Evolutionary conservation across 2,797 vertebrate species (phyloP).

Genomic region (Silurus aristotelis): DNA sequence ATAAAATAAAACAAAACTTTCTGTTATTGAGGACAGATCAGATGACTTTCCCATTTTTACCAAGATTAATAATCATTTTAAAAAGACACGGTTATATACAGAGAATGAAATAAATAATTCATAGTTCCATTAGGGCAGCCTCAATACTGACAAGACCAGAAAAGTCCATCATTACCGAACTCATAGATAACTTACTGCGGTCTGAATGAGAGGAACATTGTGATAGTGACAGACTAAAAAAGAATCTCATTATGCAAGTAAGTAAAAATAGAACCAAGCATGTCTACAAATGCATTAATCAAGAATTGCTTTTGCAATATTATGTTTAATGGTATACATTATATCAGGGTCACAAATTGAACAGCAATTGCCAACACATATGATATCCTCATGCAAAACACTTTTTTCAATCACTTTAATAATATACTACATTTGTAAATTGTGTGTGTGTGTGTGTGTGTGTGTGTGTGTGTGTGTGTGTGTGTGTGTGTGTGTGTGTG

Average conservation of each 20-base stretch:
- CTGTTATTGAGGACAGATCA: slow-evolving; percentile 44
- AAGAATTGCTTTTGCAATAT: neutral
- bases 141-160: slow-evolving; percentile 34
- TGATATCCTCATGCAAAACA: slow-evolving; percentile 12
- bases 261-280: slow-evolving; percentile 6
- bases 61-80: slow-evolving; percentile 29
- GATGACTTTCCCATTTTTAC: slow-evolving; percentile 38
- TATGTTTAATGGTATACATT: neutral
- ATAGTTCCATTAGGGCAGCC: slow-evolving; percentile 42
- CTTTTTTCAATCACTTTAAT: neutral
- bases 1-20: slow-evolving; percentile 51
- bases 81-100: slow-evolving; percentile 29
- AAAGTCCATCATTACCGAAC: slow-evolving; percentile 30
- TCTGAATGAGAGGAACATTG: slow-evolving; percentile 3
- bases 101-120: slow-evolving; percentile 48
- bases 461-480: neutral
- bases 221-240: slow-evolving; percentile 18
- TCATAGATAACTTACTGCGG: slow-evolving; percentile 16
- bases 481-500: neutral
- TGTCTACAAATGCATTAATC: slow-evolving; percentile 22
- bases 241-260: slow-evolving; percentile 17
- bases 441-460: neutral
- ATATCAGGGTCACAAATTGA: neutral
- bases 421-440: neutral
- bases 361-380: neutral